Base-by-base conservation (phyloP, 2,888 invertebrate genomes). In the Phyto melanocephala region DNA sequence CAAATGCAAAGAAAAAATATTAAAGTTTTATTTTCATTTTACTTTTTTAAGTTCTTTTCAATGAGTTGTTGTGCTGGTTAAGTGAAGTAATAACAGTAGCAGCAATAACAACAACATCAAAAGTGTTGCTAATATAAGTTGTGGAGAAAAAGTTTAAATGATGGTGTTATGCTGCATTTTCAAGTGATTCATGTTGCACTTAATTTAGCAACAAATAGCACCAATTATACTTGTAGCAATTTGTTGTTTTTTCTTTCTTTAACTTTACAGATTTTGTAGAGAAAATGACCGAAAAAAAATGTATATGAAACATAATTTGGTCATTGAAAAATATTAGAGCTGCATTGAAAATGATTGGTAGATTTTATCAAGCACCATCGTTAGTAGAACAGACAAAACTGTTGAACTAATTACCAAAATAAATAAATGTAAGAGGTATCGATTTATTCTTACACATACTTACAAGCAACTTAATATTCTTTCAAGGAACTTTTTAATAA, bases 81-180 rank as follows among this genome's bases (percentile, higher is more conserved):
- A 76, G 33, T 76, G 56, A 56, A 67, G 70, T 35, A 75, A 60
- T n/a, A 75, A 28, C 52, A 50, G 54, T 35, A 54, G 42, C 67
- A 74, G 24, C 20, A 60, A 10, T 24, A 60, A 62, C 56, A 22
- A 13, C 11, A 40, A 40, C 11, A 13, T 11, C 2, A 45, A 71
- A 70, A 67, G 33, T 65, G 60, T 40, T 76, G 68, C 65, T 80
- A 52, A 60, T 72, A 17, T 40, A 70, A 77, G 72, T 67, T 67
- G 60, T 33, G 24, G 37, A 45, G 56, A 68, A 56, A 81, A 68
- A 77, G 68, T 81, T 75, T 79, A 82, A 82, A 71, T 82, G n/a
- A n/a, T n/a, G 75, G 79, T 82, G 75, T 82, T 82, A 71, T 75
- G 75, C 71, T 79, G 75, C 71, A 75, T 75, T 82, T 79, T 79